phyloP scores from a whole-genome alignment of 2,113 vertebrate species.

The Strix uralensis region DNA sequence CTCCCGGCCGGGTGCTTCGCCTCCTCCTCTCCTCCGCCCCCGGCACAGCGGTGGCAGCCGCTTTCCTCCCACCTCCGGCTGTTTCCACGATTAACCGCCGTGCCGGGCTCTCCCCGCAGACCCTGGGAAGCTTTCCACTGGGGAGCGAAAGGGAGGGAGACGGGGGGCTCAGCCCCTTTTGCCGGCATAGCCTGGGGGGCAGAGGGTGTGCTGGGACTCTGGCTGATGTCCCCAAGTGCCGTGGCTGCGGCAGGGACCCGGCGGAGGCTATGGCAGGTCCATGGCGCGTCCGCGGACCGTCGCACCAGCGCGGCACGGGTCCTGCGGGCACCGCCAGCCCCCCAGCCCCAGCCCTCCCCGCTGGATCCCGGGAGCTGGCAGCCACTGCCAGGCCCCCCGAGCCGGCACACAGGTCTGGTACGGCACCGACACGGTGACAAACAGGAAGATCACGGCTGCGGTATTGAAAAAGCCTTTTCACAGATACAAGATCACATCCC shows the following conservation, averaged over 20 bases:
- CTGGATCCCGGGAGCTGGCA: background rate
- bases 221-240: background rate
- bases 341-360: background rate
- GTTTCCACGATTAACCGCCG: rapidly evolving
- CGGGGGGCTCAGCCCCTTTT: background rate
- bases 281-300: rapidly evolving
- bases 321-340: background rate
- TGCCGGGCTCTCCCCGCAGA: background rate
- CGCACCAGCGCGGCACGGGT: rapidly evolving
- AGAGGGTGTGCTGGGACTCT: rapidly evolving
- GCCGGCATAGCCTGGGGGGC: rapidly evolving
- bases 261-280: rapidly evolving
- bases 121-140: rapidly evolving
- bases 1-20: background rate
- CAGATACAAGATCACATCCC: background rate
- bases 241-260: rapidly evolving
- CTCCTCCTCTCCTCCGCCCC: background rate
- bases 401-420: rapidly evolving
- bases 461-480: background rate
- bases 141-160: background rate
- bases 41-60: background rate
- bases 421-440: background rate
- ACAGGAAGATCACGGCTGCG: slow-evolving; percentile 48
- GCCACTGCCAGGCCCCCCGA: rapidly evolving
- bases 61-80: background rate